Evolutionary conservation across 2,113 vertebrate species (phyloP).

Genomic region (Parotia lawesii): DNA sequence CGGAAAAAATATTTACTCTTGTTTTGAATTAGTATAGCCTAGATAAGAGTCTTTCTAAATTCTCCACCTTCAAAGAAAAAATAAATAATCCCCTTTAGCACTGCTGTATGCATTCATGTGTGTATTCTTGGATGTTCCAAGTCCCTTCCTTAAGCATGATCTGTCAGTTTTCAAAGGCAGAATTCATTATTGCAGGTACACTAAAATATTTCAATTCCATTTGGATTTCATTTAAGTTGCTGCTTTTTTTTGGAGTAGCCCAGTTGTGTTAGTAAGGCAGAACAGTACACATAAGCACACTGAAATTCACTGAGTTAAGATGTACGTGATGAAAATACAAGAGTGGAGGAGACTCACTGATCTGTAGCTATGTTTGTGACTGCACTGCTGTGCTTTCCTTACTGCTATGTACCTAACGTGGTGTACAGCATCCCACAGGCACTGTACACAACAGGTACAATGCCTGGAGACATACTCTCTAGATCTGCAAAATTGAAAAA

Average conservation of each 20-base stretch:
- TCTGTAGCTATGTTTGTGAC: neutral
- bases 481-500: neutral
- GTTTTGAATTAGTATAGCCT: neutral
- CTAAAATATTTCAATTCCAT: neutral
- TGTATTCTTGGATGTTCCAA: neutral
- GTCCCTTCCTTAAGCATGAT: accelerated
- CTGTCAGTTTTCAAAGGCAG: neutral
- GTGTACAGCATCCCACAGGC: neutral
- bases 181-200: neutral
- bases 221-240: neutral
- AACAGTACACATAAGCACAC: neutral
- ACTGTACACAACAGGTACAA: neutral
- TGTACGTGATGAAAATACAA: neutral
- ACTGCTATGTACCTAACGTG: neutral
- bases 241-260: neutral
- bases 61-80: neutral
- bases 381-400: neutral
- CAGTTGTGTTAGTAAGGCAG: neutral
- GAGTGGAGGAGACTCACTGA: neutral
- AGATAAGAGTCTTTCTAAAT: neutral
- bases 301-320: neutral
- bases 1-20: neutral
- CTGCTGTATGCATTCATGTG: neutral
- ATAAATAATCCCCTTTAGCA: neutral
- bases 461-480: neutral